Evolutionary conservation across 30 jellyfish, hydroid and myxozoan species (phyloP).

Genomic region (Aurelia sp.): DNA sequence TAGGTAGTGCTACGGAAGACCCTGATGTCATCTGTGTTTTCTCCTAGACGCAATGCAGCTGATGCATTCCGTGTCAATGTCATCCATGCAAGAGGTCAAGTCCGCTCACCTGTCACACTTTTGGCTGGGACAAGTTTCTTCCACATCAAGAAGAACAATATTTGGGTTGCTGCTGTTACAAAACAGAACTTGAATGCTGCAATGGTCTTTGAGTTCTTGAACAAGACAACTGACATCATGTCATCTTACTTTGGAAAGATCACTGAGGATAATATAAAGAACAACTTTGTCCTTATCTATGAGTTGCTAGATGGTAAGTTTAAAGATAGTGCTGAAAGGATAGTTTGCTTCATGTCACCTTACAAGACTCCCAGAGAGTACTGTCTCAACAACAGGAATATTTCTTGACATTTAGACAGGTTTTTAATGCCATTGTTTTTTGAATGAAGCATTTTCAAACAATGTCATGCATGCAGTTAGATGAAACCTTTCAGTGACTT

Average conservation of each 20-base stretch:
- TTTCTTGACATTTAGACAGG: too few species aligned
- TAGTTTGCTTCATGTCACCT: too few species aligned
- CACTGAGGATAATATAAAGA: slow-evolving; percentile 87
- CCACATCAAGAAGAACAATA: slow-evolving; percentile 87
- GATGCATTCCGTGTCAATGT: slow-evolving; percentile 97
- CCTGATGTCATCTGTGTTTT: too few species aligned
- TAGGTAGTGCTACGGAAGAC: too few species aligned
- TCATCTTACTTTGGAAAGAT: slow-evolving; percentile 89
- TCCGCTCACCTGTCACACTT: slow-evolving; percentile 95
- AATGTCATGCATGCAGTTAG: too few species aligned
- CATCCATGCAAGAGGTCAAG: slow-evolving; percentile 95
- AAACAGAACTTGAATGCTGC: slow-evolving; percentile 93
- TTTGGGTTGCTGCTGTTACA: slow-evolving; percentile 95
- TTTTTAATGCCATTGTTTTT: too few species aligned
- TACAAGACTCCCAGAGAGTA: too few species aligned
- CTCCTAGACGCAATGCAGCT: slow-evolving; percentile 88
- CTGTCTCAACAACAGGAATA: too few species aligned
- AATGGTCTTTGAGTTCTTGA: slow-evolving; percentile 93
- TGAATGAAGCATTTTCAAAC: too few species aligned
- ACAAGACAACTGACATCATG: slow-evolving; percentile 87
- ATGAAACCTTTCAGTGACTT: too few species aligned
- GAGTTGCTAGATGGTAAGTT: slow-evolving; percentile 94
- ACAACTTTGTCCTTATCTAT: slow-evolving; percentile 87
- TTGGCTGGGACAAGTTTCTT: slow-evolving; percentile 93
- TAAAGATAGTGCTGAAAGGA: not conserved